Base-by-base conservation (phyloP, 2,888 invertebrate genomes). In the Meganola albula region DNA sequence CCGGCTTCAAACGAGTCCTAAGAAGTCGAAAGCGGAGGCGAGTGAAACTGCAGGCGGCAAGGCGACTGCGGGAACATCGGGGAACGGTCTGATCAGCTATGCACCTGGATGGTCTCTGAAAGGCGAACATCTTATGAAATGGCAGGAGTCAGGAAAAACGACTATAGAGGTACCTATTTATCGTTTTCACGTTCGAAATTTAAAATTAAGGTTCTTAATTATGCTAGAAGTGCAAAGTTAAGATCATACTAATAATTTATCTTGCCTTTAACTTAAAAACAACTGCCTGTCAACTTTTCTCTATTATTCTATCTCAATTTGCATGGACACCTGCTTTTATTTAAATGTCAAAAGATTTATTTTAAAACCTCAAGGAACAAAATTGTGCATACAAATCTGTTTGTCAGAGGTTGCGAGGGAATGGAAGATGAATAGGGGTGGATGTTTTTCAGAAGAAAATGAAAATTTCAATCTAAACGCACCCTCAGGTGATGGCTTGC, bases 51-150 rank as follows among this genome's bases (percentile, higher is more conserved):
- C 52, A 40, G 55, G 36, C 16, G 22, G 33, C 33, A 26, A 52
- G 25, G 59, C 58, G 38, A 55, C 56, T 33, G 53, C 42, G 24
- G 60, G 53, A 31, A 55, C 50, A 24, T 53, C 61, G 34, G 71
- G 69, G 36, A 61, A 66, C 40, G 87, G 88, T 10, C 87, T 88
- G 43, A 88, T 88, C 71, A 89, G 89, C 70, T 89, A 88, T 59
- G 89, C 89, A 36, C 89, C 89, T 16, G 89, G 89, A 36, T 89
- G 89, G 89, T 88, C 88, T 31, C 73, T 89, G 48, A 89, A 88
- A 57, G 88, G 88, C 20, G 88, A 89, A 57, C 88, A 89, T 58
- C 87, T 88, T 37, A 88, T 88, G 75, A 89, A 88, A 73, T 89
- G 89, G 89, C 88, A 89, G 55, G 87, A 83, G 43, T 88, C 87